Percentiles rank a stretch among this genome's conserved stretches.
These are phyloP conservation scores for Nysson spinosus DNA, from an alignment of 2,888 invertebrate genomes.

Conservation along the genomic window DNA sequence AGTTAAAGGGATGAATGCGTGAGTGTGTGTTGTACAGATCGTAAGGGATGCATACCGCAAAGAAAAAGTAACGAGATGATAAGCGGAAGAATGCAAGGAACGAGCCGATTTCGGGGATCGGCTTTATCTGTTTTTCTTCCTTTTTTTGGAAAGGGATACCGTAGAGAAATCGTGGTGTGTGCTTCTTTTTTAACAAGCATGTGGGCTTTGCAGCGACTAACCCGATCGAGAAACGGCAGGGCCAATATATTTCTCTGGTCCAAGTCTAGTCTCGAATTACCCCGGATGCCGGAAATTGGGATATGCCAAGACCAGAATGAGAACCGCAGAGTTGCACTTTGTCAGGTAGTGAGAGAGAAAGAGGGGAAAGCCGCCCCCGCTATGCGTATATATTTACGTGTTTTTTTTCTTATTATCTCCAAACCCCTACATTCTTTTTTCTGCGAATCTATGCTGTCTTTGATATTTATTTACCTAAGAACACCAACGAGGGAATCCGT, in stretches of 20 bases:
- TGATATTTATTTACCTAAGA: not conserved
- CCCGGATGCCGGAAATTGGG: conserved; percentile 56
- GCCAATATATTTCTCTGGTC: conserved; percentile 45
- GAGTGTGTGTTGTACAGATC: conserved; percentile 48
- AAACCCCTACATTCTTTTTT: conserved; percentile 35
- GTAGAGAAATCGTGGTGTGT: conserved; percentile 68
- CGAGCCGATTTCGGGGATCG: not conserved
- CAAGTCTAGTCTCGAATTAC: conserved; percentile 60
- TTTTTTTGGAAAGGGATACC: conserved; percentile 22
- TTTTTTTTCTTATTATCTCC: conserved; percentile 42
- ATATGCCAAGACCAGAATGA: conserved; percentile 45
- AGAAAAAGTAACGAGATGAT: conserved; percentile 21
- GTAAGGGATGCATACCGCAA: conserved; percentile 28
- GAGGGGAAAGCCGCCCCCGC: conserved; percentile 47
- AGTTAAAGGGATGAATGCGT: conserved; percentile 45
- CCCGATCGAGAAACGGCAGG: conserved; percentile 60
- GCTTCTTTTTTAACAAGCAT: conserved; percentile 75
- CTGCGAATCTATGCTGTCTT: conserved; percentile 53
- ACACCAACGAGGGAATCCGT: too few species aligned
- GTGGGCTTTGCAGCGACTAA: conserved; percentile 78
- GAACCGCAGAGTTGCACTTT: conserved; percentile 50
- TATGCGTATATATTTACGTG: conserved; percentile 37
- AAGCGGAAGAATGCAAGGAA: not conserved
- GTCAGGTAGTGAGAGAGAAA: conserved; percentile 58
- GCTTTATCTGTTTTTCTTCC: not conserved